Base-by-base conservation (phyloP, 2,797 vertebrate genomes). In the Australoheros facetus region DNA sequence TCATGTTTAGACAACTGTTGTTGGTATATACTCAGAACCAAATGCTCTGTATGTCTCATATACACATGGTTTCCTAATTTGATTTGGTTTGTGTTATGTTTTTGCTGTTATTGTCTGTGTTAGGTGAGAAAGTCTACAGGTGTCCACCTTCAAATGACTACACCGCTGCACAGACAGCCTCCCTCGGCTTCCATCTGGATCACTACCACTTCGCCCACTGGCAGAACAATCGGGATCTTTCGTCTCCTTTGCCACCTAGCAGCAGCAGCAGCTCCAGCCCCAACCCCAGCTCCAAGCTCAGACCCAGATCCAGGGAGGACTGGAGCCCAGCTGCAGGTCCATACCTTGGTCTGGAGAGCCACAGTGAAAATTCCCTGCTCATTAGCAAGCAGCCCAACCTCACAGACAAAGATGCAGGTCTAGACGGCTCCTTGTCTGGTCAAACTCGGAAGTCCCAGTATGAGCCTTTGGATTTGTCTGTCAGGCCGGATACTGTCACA, bases 41-140 rank as follows among this genome's bases (percentile, higher is more conserved):
- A 91, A 85, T 78, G 76, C 86, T 91, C 90, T 73, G 58, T 74
- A 69, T 85, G 86, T 71, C 72, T 89, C 84, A 79, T 78, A 86
- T 30, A 75, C 80, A 69, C 85, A 81, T 56, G 14, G 59, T 86
- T 89, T 85, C 62, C 71, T 87, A 71, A 91, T 86, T 81, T 73
- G 71, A 91, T 92, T 83, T 59, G 77, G 54, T 78, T 85, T 75
- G 54, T 82, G 34, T 90, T 79, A 1, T 88, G 54, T 82, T 78
- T 83, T 72, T 86, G 75, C 53, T 82, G 48, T 85, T 90, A 59
- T 93, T 93, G 85, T 84, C 87, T 85, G 77, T 88, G 87, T 37
- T 79, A 99, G 98, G 98, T 95, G 98, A 99, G 85, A 98, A 97
- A 78, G 96, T 97, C 87, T 99, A 98, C 95, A 98, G 97, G 91